phyloP scores from a whole-genome alignment of 2,797 vertebrate genomes.

The Distichodus sexfasciatus region DNA sequence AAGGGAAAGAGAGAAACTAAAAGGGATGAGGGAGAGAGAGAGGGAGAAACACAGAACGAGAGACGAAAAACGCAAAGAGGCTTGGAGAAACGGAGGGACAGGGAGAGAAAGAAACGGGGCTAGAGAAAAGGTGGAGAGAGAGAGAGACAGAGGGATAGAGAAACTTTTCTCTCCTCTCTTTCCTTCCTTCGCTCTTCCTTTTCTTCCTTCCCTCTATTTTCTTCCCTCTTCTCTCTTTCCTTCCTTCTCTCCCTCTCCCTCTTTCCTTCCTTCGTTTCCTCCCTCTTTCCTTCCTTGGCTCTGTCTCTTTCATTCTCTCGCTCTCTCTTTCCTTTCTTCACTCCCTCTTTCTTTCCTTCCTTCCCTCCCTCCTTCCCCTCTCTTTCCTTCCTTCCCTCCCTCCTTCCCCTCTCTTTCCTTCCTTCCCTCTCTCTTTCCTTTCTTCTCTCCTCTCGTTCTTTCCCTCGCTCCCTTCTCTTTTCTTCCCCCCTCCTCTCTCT shows the following conservation, averaged over 20 bases:
- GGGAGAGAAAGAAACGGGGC: background rate
- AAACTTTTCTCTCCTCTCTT: no score
- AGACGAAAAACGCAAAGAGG: background rate
- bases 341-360: constrained; percentile 1
- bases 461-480: no score
- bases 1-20: background rate
- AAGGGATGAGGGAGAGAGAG: background rate
- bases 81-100: background rate
- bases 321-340: background rate
- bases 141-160: background rate
- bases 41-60: background rate
- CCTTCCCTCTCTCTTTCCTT: no score
- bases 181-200: no score
- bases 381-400: background rate
- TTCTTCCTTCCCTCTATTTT: no score
- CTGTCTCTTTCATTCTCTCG: no score
- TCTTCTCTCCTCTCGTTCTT: no score
- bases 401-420: no score
- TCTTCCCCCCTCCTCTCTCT: background rate
- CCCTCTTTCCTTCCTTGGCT: background rate
- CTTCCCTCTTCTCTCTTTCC: background rate
- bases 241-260: background rate
- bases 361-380: background rate
- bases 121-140: constrained; percentile 2
- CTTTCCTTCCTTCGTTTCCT: background rate